These are phyloP conservation scores for Theonella swinhoei DNA, from an alignment of 37 sponge, comb jelly and placozoan genomes.

Conservation along the genomic window DNA sequence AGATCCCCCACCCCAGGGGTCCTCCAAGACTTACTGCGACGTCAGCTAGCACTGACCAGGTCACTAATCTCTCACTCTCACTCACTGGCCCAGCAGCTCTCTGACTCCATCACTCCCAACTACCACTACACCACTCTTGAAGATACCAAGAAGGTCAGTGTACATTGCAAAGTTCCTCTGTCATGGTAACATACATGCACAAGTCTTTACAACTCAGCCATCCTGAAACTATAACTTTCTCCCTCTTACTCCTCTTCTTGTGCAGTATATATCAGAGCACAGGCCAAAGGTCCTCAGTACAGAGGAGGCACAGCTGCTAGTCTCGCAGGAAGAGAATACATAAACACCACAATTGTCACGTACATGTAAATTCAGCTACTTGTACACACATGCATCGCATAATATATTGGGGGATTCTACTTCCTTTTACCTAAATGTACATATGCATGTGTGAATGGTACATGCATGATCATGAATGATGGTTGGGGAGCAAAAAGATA, in stretches of 20 bases:
- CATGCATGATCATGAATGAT: too few relatives aligned
- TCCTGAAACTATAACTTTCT: not conserved
- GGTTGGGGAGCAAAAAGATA: too few relatives aligned
- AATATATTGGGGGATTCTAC: too few relatives aligned
- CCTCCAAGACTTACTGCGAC: slow-evolving; percentile 28
- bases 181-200: too few relatives aligned
- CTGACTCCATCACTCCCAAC: slow-evolving; percentile 3
- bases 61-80: slow-evolving; percentile 5
- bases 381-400: too few relatives aligned
- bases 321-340: not conserved
- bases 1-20: slow-evolving; percentile 42
- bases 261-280: slow-evolving; percentile 43
- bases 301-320: slow-evolving; percentile 15
- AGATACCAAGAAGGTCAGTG: slow-evolving; percentile 64
- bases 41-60: slow-evolving; percentile 46
- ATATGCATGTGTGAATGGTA: too few relatives aligned
- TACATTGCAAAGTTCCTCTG: too few relatives aligned
- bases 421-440: too few relatives aligned
- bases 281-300: slow-evolving; percentile 42
- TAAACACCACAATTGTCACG: not conserved
- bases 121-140: slow-evolving; percentile 66
- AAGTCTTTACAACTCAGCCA: not conserved
- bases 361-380: too few relatives aligned
- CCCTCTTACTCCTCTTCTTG: not conserved
- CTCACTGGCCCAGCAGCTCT: not conserved